Conservation (phyloP, 1,140 invertebrate genomes). For the Micrasema longulum region DNA sequence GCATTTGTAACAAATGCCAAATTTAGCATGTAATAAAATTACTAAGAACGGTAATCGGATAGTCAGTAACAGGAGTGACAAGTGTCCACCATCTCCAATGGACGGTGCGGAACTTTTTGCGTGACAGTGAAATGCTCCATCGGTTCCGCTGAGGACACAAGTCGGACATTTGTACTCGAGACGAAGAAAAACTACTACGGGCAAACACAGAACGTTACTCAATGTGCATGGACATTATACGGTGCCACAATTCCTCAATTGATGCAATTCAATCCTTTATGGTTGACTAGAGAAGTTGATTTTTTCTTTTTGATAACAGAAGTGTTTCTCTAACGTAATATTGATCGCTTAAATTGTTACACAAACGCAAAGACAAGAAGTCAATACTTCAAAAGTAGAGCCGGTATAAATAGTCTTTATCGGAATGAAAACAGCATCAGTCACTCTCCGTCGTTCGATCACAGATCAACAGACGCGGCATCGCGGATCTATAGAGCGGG, state of each 20-base stretch:
- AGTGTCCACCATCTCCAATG: not conserved
- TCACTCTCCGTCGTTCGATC: constrained; percentile 34
- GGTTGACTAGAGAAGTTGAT: constrained; percentile 35
- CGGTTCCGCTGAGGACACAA: constrained; percentile 44
- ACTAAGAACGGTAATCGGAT: not conserved
- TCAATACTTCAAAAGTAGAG: constrained; percentile 33
- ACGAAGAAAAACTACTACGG: constrained; percentile 27
- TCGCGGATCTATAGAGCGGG: constrained; percentile 6
- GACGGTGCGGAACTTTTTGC: constrained; percentile 30
- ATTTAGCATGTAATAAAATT: constrained; percentile 11
- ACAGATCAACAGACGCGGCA: constrained; percentile 21
- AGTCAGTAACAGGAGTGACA: not conserved
- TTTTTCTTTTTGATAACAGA: constrained; percentile 34
- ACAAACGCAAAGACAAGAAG: constrained; percentile 26
- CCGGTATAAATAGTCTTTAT: constrained; percentile 48
- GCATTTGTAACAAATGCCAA: constrained; percentile 20
- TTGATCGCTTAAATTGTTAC: constrained; percentile 28
- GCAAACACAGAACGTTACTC: constrained; percentile 28
- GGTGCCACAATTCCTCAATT: constrained; percentile 37
- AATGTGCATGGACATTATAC: constrained; percentile 48
- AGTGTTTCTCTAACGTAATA: constrained; percentile 42
- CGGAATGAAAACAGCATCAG: constrained; percentile 34
- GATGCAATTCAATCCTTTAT: constrained; percentile 39
- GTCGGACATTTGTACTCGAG: constrained; percentile 6
- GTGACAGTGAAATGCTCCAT: constrained; percentile 51